Base-by-base conservation (phyloP, 1,140 invertebrate genomes). In the Wasmannia auropunctata region DNA sequence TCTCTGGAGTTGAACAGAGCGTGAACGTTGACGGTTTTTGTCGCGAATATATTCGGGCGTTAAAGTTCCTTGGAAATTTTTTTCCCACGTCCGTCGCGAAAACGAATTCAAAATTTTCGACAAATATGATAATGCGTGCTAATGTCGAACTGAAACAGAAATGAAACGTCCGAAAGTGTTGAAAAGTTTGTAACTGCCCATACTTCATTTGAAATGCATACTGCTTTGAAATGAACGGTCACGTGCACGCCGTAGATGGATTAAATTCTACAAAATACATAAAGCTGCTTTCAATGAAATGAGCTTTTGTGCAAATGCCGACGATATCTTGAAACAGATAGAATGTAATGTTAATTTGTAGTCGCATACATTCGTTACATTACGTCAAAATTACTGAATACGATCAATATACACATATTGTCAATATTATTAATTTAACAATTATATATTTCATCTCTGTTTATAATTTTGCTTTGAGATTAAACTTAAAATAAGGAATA, bases 201-300 rank as follows among this genome's bases (percentile, higher is more conserved):
- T 51, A 22, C 3, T 65, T 69, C 22, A 54, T 80, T 80, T 49
- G 46, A 28, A n/a, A 65, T 79, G 58, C 58, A 79, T 79, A 62
- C 58, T 43, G 37, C 3, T 65, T 37, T 37, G 43, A 51, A 40
- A 67, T 80, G 76, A 40, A 80, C 34, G 6, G 10, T 49, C 63
- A 76, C 34, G 46, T 37, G n/a, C 51, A 25, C 25, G n/a, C 3
- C 22, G 40, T 25, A 69, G 62, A 28, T 54, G 16, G 60, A 80
- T 80, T 69, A 80, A 80, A 69, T 69, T 54, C 25, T 69, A 25
- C 31, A 46, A 80, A 80, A 69, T 79, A 65, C 31, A 69, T 40
- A 69, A 69, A 80, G 34, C 40, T 49, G 40, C 43, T 80, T 69
- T 69, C 34, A 69, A 65, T 80, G 22, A n/a, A 80, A 80, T 40